Conservation (phyloP, 2,113 vertebrate genomes). For the Hyperopisus bebe region DNA sequence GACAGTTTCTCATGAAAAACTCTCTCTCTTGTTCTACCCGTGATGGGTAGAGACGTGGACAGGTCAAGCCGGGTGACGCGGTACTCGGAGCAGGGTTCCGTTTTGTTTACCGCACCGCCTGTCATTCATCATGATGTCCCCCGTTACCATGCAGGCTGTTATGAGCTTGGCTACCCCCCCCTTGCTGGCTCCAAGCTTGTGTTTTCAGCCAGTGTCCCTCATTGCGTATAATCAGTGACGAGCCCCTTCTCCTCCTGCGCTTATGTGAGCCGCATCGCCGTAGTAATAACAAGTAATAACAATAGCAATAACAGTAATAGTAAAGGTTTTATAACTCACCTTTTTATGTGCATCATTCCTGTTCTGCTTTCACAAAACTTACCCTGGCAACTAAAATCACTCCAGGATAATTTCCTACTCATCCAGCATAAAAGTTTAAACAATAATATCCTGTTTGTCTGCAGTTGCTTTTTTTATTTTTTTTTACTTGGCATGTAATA, state of each 20-base stretch:
- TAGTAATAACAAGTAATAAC: not conserved
- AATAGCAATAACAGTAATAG: not conserved
- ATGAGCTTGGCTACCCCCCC: not conserved
- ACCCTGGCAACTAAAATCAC: not conserved
- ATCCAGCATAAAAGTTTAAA: not conserved
- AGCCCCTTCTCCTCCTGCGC: not conserved
- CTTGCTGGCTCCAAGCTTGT: not conserved
- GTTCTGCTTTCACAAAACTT: not conserved
- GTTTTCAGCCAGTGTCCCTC: not conserved
- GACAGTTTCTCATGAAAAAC: too few species aligned
- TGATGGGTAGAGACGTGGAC: constrained; percentile 42
- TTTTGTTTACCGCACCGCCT: not conserved
- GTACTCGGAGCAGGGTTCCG: constrained; percentile 13
- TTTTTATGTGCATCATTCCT: not conserved
- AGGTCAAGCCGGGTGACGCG: constrained; percentile 49
- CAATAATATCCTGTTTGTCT: not conserved
- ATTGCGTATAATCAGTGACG: not conserved
- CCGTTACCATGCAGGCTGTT: not conserved
- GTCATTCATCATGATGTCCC: not conserved
- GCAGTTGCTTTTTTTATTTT: not conserved
- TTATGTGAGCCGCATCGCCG: not conserved
- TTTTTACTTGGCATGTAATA: not conserved
- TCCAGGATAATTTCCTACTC: not conserved
- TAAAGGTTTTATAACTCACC: not conserved
- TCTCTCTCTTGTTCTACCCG: too few species aligned